Evolutionary conservation across 2,888 invertebrate genomes (phyloP), one percentile per base, ranked within the genome.

Genomic region (Leptopilina syphax): DNA sequence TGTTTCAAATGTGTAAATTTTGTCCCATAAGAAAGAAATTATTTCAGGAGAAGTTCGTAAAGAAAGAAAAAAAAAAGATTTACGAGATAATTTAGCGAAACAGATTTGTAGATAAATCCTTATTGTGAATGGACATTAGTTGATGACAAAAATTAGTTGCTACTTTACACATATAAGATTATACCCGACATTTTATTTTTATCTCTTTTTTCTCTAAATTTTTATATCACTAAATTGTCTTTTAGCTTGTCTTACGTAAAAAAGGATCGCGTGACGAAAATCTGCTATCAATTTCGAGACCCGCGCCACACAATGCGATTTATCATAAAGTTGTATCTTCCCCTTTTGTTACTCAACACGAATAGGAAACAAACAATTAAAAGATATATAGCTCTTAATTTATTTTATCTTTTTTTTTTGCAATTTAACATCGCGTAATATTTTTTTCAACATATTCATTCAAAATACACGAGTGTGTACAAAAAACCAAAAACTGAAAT

Each of bases 321-420:
- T 73, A 73, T 73, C 70, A 73, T 54, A 34, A 73, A 73, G 70
- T 73, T 54, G 34, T 73, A 73, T 73, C 70, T 34, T 73, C 70
- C n/a, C 27, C 70, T 34, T 73, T 73, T 57, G 54, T 27, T 13
- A 34, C 57, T 27, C 27, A 73, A 54, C 34, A 54, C 70, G 34
- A 73, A 34, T 57, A 73, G 34, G 54, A 70, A 70, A n/a, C 34
- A 4, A 34, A 54, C 34, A 27, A 57, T 54, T 57, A 34, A 60
- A 60, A 60, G 60, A 60, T 60, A 60, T 60, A 60, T 1, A 60
- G 60, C 60, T 60, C 60, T 60, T 60, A n/a, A 60, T 60, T 57
- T 10, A 1, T 60, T 60, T 60, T 18, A 60, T 60, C n/a, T 60
- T n/a, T 57, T n/a, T 18, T n/a, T 57, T 57, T 57, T 13, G 13